Base-by-base conservation (phyloP, 2,888 invertebrate species). In the Pollenia angustigena region DNA sequence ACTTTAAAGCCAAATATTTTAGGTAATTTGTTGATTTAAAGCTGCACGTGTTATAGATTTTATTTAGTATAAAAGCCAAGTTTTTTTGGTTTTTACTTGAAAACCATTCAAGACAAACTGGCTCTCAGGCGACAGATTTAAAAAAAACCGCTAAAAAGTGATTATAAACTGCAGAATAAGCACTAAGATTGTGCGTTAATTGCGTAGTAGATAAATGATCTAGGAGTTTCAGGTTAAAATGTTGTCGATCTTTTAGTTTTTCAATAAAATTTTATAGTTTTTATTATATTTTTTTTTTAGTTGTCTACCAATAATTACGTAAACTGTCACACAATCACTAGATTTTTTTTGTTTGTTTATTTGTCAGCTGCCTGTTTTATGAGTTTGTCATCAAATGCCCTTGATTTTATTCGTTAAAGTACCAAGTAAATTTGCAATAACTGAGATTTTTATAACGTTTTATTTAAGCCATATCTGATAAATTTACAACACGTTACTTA, bases 321-420 rank as follows among this genome's bases (percentile, higher is more conserved):
- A 58, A 79, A 68, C 18, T 68, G 76, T 68, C 58, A 54, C 46
- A 54, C 48, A 82, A 54, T 42, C 58, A 58, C 81, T 75, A 52
- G 6, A 14, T 60, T n/a, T 48, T 32, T 32, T 18, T 7, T 68
- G 44, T 50, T 75, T 78, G 18, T 87, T 80, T 60, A 32, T 48
- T 48, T 78, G 62, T 76, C 64, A 74, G 62, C 58, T 75, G 54
- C 54, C 52, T 62, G 64, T 76, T 69, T 60, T 48, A 76, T 78
- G 71, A 83, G 69, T 81, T 83, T 76, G 82, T 85, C 81, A 74
- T 81, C 79, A 50, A 74, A 66, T 85, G 85, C 81, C 81, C 81
- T 85, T 81, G 81, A 81, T 69, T 76, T 66, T 32, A 50, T 76
- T 74, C 56, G 14, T 32, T 56, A 54, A 69, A 75, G 50, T 46